A percentile compares a stretch with the other conserved stretches of the same genome.
Conservation (phyloP, 2,113 vertebrate species). For the Perca fluviatilis region DNA sequence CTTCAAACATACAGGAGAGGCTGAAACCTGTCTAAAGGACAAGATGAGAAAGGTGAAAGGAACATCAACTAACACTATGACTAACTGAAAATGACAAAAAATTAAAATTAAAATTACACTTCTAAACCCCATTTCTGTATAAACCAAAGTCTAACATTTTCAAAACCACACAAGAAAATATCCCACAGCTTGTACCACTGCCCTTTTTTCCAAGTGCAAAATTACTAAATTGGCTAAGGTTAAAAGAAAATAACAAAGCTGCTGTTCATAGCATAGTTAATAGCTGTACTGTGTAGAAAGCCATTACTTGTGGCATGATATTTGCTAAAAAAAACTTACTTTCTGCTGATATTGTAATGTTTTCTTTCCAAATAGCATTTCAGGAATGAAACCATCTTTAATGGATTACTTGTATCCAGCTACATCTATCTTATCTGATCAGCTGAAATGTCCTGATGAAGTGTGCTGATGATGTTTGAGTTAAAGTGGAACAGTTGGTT, state of each 20-base stretch:
- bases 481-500: conserved; percentile 25
- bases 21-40: background rate
- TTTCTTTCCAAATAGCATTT: background rate
- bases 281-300: background rate
- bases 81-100: too few species aligned
- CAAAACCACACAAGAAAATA: background rate
- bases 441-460: background rate
- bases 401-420: background rate
- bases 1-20: background rate
- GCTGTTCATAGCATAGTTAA: background rate
- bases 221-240: background rate
- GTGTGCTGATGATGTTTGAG: background rate
- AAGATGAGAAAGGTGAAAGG: background rate
- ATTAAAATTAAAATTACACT: too few species aligned
- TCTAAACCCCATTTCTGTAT: background rate
- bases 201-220: background rate
- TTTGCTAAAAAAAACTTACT: background rate
- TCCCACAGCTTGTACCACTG: background rate
- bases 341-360: background rate
- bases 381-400: background rate
- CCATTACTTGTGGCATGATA: background rate
- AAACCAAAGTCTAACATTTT: background rate
- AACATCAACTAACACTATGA: too few species aligned
- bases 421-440: background rate
- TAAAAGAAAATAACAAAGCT: background rate